Base-by-base conservation (phyloP, 2,888 invertebrate species). In the Nomada ruficornis region DNA sequence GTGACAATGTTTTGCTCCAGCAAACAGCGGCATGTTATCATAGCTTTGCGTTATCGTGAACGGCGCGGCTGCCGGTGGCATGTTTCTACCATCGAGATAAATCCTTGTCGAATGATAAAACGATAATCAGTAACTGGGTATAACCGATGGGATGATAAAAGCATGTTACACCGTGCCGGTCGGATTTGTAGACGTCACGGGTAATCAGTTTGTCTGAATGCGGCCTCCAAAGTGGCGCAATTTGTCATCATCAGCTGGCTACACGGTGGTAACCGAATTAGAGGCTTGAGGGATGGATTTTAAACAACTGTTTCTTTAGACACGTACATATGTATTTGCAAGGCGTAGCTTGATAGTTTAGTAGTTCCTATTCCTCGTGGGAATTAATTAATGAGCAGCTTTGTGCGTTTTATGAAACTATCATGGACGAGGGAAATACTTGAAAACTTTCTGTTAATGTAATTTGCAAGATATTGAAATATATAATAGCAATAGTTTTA, bases 31-130 rank as follows among this genome's bases (percentile, higher is more conserved):
- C 71, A 70, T 76, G 84, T 88, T 88, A 87, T 87, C 87, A 77
- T 81, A 86, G 77, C 81, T 77, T 86, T 82, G 77, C 68, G 82
- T 87, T 87, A 87, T 88, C 87, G 80, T 64, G 72, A 62, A 54
- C 81, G 63, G 74, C 55, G 52, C 62, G 76, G 65, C 69, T 62
- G 71, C 67, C 79, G 70, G 77, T 83, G 83, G 89, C 82, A 78
- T 89, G 89, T 86, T 80, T 73, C 77, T 52, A 60, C 76, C 80
- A 86, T 88, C 86, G 85, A 83, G 87, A 87, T 87, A 87, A 86
- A 88, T 81, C 81, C 52, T 44, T 54, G 79, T 69, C 78, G 87
- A 87, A 89, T 88, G 85, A 80, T 82, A 75, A 85, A 88, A 88
- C 88, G 88, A 88, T 87, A 80, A 84, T 83, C 83, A 79, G 79